These are phyloP conservation scores for Mactromeris polynyma DNA, from an alignment of 2,888 invertebrate species.

Conservation along the genomic window DNA sequence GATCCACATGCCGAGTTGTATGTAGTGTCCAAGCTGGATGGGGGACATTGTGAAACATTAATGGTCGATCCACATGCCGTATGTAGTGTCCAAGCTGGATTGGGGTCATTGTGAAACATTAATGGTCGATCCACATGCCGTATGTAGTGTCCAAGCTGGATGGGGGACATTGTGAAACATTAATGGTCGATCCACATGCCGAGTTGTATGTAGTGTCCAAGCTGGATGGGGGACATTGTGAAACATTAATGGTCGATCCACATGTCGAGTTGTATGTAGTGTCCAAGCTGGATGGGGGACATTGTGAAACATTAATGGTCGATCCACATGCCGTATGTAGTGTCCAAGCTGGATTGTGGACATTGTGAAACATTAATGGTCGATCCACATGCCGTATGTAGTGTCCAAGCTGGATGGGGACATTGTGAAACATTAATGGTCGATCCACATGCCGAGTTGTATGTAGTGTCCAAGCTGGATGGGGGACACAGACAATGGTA, in stretches of 20 bases:
- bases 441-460: conserved; percentile 58
- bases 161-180: conserved; percentile 70
- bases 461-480: conserved; percentile 59
- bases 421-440: conserved; percentile 66
- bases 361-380: conserved; percentile 64
- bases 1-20: conserved; percentile 66
- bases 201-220: conserved; percentile 72
- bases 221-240: no score
- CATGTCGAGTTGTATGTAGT: no score
- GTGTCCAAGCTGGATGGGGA: conserved; percentile 53
- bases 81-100: no score
- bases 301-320: conserved; percentile 66
- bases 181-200: conserved; percentile 68
- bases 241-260: no score
- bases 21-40: conserved; percentile 66
- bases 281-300: no score
- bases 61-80: no score
- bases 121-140: no score
- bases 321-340: conserved; percentile 59
- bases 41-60: no score
- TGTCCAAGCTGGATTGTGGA: conserved; percentile 56
- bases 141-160: no score
- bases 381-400: conserved; percentile 54
- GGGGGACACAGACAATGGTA: conserved; percentile 56
- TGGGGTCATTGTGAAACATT: no score